A percentile compares a stretch with the other conserved stretches of the same genome.
Conservation (phyloP, 1,140 invertebrate species). For the Periplaneta americana region DNA sequence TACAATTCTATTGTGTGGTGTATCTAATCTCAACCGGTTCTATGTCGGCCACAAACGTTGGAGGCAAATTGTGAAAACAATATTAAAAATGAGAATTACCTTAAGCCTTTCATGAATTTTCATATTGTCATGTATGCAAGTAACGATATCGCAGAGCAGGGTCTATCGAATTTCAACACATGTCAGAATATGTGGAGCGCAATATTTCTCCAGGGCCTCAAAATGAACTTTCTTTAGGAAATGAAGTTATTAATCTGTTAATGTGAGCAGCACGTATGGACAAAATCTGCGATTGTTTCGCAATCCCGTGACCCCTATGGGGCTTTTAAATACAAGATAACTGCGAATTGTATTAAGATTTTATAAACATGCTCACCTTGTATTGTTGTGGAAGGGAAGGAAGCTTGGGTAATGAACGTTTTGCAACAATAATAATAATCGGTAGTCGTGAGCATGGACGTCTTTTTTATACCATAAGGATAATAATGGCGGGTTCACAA, state of each 20-base stretch:
- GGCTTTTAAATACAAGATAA: not conserved
- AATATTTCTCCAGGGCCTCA: not conserved
- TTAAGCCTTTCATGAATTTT: too few relatives aligned
- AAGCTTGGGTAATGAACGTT: not conserved
- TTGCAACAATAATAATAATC: not conserved
- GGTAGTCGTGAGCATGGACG: not conserved
- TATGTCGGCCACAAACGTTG: too few relatives aligned
- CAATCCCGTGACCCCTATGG: not conserved
- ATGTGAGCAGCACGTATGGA: not conserved
- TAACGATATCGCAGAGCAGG: not conserved
- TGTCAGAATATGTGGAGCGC: not conserved
- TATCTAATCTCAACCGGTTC: too few relatives aligned
- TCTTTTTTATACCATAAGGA: not conserved
- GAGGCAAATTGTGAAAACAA: too few relatives aligned
- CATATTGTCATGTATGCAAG: too few relatives aligned
- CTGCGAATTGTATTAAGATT: not conserved
- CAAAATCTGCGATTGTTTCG: not conserved
- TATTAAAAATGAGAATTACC: too few relatives aligned
- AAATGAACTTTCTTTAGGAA: not conserved
- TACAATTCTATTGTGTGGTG: too few relatives aligned
- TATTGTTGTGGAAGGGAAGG: not conserved
- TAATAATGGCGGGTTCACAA: not conserved
- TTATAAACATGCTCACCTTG: not conserved
- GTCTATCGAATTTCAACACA: not conserved
- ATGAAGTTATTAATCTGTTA: not conserved